Evolutionary conservation across 2,888 invertebrate genomes (phyloP).

Genomic region (Meliscaeva auricollis): DNA sequence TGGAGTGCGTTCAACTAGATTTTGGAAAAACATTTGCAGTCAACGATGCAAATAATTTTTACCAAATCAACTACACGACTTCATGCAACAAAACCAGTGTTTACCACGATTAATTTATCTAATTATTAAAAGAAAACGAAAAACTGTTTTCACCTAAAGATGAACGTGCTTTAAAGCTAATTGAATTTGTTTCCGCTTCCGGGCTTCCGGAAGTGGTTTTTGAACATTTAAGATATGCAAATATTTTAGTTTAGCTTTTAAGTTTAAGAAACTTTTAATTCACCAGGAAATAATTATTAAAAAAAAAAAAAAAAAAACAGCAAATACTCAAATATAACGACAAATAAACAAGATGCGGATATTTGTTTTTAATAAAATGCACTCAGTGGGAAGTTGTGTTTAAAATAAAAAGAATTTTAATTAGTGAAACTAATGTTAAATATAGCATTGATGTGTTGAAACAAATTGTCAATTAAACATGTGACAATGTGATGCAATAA

Average conservation of each 20-base stretch:
- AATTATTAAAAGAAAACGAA: neutral
- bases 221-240: neutral
- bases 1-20: too few species aligned
- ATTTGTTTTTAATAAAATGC: neutral
- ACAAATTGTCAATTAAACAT: neutral
- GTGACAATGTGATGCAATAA: too few species aligned
- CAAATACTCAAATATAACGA: neutral
- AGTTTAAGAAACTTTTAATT: neutral
- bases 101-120: too few species aligned
- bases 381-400: neutral
- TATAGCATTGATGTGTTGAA: neutral
- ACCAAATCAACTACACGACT: too few species aligned
- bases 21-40: too few species aligned
- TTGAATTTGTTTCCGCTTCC: neutral
- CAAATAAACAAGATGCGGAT: neutral
- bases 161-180: neutral
- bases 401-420: too few species aligned
- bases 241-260: neutral
- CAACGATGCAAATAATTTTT: too few species aligned
- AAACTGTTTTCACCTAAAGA: neutral
- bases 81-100: too few species aligned
- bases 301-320: neutral
- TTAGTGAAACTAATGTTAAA: too few species aligned
- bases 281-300: constrained; percentile 11
- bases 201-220: neutral